These are phyloP conservation scores for Bettongia penicillata DNA, from an alignment of 2,113 vertebrate genomes.

Conservation along the genomic window DNA sequence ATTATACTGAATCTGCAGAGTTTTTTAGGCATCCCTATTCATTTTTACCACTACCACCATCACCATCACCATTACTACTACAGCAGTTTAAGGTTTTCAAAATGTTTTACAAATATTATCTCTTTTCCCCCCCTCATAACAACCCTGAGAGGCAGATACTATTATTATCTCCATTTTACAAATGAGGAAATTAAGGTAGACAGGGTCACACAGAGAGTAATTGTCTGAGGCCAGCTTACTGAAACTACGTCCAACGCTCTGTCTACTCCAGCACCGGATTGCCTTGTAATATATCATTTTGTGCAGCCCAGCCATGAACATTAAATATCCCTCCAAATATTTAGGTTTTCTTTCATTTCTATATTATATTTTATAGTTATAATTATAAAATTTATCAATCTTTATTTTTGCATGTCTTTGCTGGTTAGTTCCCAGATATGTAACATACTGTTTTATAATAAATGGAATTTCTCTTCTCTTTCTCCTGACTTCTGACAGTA, in stretches of 20 bases:
- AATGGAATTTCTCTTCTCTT: no score
- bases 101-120: not conserved
- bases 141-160: not conserved
- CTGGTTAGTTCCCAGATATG: not conserved
- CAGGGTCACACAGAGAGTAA: not conserved
- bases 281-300: not conserved
- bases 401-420: not conserved
- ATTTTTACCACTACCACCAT: not conserved
- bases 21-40: not conserved
- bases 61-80: not conserved
- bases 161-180: not conserved
- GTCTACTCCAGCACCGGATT: not conserved
- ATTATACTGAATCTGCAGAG: not conserved
- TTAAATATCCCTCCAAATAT: not conserved
- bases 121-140: not conserved
- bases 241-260: no score
- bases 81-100: not conserved
- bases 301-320: not conserved
- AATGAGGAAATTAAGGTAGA: not conserved
- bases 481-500: no score
- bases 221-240: not conserved
- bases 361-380: not conserved
- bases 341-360: not conserved
- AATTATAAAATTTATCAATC: not conserved
- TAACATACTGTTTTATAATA: not conserved